Conservation (phyloP, 53 echinoderm and acorn worm genomes). For the Apostichopus leukothele region DNA sequence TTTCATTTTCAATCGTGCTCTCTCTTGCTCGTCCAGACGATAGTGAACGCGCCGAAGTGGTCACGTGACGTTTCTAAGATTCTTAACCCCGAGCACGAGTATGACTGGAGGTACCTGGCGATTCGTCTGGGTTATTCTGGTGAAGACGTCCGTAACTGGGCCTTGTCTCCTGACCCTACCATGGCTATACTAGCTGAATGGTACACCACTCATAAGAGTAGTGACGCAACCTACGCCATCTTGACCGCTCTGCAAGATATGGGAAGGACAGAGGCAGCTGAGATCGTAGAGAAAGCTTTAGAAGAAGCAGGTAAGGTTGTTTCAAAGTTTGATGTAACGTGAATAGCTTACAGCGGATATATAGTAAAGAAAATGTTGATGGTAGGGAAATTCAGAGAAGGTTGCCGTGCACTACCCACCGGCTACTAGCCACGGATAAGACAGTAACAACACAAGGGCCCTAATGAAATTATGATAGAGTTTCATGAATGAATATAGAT, state of each 20-base stretch:
- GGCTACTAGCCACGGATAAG: too few species aligned
- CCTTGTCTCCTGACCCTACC: slow-evolving; percentile 88
- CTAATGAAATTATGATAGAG: too few species aligned
- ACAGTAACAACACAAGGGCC: too few species aligned
- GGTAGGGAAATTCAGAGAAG: too few species aligned
- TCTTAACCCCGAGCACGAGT: slow-evolving; percentile 79
- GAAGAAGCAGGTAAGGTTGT: slow-evolving; percentile 71
- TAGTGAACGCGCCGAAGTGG: slow-evolving; percentile 93
- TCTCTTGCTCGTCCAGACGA: slow-evolving; percentile 57
- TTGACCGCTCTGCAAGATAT: slow-evolving; percentile 88
- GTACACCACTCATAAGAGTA: slow-evolving; percentile 95
- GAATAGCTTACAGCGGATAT: too few species aligned
- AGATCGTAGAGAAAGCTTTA: slow-evolving; percentile 73
- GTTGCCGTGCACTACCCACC: too few species aligned
- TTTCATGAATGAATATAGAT: too few species aligned
- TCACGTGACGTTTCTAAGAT: slow-evolving; percentile 88
- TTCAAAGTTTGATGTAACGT: too few species aligned
- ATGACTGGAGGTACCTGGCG: slow-evolving; percentile 90
- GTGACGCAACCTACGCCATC: slow-evolving; percentile 91
- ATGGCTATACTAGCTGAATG: slow-evolving; percentile 91
- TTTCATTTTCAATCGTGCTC: too few species aligned
- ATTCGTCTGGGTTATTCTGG: slow-evolving; percentile 88
- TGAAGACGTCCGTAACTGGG: slow-evolving; percentile 96
- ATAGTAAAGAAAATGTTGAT: too few species aligned
- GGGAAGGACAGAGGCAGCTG: slow-evolving; percentile 80